Evolutionary conservation across 2,888 invertebrate genomes (phyloP), one percentile per base, ranked within the genome.

Genomic region (Torymus aiolomorphi): DNA sequence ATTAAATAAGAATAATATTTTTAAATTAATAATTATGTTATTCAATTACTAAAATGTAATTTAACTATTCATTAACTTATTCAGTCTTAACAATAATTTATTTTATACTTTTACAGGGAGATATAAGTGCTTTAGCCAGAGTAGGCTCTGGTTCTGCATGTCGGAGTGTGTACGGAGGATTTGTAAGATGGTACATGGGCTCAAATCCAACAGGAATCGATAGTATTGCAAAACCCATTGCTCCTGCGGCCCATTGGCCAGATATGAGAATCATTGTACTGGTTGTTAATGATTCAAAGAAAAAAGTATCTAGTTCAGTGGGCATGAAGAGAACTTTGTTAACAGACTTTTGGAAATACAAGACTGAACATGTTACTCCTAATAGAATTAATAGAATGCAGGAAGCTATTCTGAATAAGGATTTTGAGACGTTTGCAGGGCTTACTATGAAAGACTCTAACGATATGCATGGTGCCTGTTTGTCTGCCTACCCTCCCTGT

Each of bases 391-490:
- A 92, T 51, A 89, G 91, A 72, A 94, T 96, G 86, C 91, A 81
- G 31, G 20, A 78, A 24, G 81, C 81, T 52, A 75, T 81, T 20
- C 4, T 66, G 4, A 57, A 78, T 3, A 78, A 72, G 31, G 52
- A 81, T 16, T 81, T 81, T 63, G 70, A 75, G 16, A 31, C 61
- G 2, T 78, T 81, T 81, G 81, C 97, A n/a, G 94, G 96, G 88
- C 92, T 98, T 24, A 97, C 98, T 0, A 99, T 99, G 96, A 95
- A 94, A 90, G 99, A 99, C 87, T 98, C 98, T 81, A 99, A 99
- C 92, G 97, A 98, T 89, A 95, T 99, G 87, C 99, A 99, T 92
- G 97, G 98, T 0, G 92, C 97, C 42, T 97, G 97, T 86, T 91
- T 97, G 81, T 99, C 99, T 89, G 96, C 98, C 0, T 97, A 94